Base-by-base conservation (phyloP, 2,113 vertebrate species). In the Cyprinodon brontotheroides region DNA sequence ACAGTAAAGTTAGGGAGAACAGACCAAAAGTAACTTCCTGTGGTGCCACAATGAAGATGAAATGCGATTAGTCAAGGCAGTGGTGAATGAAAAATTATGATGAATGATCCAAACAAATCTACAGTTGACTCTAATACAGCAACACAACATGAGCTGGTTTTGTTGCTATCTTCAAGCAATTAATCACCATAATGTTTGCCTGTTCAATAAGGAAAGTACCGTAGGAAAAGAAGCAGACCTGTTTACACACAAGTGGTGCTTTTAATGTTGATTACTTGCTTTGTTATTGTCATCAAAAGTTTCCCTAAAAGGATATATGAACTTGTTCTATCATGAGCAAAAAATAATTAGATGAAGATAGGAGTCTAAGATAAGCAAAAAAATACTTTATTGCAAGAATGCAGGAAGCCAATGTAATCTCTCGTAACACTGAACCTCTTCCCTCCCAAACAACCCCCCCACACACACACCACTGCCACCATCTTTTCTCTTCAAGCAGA, bases 101-200 rank as follows among this genome's bases (percentile, higher is more conserved):
- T 87, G 80, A 78, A 91, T 72, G 87, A 88, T 76, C 84, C 81
- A 72, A 88, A 87, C 84, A 82, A 88, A 79, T 86, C 67, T 61
- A 72, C 47, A n/a, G 72, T 79, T 80, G 75, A 65, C 75, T 80
- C 61, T 68, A 38, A 14, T 68, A 77, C 81, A 86, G 22, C 74
- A 75, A n/a, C 77, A 77, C 61, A 77, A 7, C 57, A 75, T 43
- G 43, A 15, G 73, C 68, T 48, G 72, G n/a, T n/a, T 29, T 29
- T 29, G 29, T 29, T 29, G 29, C 29, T 29, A 65, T 66, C 63
- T 65, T 70, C 68, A n/a, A 75, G 82, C 65, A 82, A 89, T 92
- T 89, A 75, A 92, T 90, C 90, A 89, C 77, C 74, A 86, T 85
- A 78, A 84, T 81, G 39, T 77, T 65, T 11, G 17, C 45, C 61